Conservation (phyloP, 2,797 vertebrate species). For the Brotula barbata region DNA sequence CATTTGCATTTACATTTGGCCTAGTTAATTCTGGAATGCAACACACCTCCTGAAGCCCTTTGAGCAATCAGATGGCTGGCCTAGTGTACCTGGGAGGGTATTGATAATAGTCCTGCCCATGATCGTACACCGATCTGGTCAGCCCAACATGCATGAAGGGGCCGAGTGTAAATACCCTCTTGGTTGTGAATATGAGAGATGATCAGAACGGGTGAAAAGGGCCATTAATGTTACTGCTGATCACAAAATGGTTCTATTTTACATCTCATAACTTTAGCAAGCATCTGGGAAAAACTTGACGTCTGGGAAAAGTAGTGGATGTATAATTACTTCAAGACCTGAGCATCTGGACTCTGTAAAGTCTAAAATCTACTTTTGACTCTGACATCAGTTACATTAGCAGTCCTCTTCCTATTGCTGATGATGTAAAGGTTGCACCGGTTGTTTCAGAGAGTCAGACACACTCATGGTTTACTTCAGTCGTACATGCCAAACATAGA, state of each 20-base stretch:
- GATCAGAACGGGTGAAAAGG: background rate
- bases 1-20: too few species aligned
- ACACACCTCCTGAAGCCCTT: too few species aligned
- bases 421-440: background rate
- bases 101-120: too few species aligned
- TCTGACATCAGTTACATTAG: background rate
- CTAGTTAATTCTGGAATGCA: too few species aligned
- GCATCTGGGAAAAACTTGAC: constrained; percentile 16
- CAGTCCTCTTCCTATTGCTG: background rate
- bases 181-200: background rate
- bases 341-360: constrained; percentile 6
- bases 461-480: background rate
- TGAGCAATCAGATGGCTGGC: too few species aligned
- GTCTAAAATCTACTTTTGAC: constrained; percentile 16
- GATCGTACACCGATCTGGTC: too few species aligned
- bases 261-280: background rate
- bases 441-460: too few species aligned
- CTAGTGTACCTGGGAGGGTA: too few species aligned
- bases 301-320: constrained; percentile 30
- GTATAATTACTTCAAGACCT: constrained; percentile 25
- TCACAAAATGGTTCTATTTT: background rate
- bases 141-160: too few species aligned
- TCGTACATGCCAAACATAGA: background rate
- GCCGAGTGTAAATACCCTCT: too few species aligned
- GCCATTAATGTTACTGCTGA: background rate